Evolutionary conservation across 2,113 vertebrate genomes (phyloP).

Genomic region (Hemiscyllium ocellatum): DNA sequence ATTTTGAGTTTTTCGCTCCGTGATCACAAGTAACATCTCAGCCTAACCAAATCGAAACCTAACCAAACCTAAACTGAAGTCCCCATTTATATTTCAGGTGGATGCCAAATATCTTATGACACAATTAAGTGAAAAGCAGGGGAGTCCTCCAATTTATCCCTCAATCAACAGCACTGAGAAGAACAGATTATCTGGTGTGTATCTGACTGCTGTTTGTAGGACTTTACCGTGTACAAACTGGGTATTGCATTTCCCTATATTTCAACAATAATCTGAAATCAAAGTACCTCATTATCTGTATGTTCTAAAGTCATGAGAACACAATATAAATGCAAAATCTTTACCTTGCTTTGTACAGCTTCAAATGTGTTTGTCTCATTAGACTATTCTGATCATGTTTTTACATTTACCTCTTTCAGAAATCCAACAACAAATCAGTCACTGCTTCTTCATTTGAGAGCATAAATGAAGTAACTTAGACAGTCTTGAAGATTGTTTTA

Average conservation of each 20-base stretch:
- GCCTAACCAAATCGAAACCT: neutral
- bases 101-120: neutral
- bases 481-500: neutral
- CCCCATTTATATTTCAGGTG: neutral
- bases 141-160: neutral
- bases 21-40: neutral
- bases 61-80: neutral
- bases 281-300: neutral
- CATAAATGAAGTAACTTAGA: neutral
- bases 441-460: neutral
- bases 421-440: neutral
- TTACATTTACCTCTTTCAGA: neutral
- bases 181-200: neutral
- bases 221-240: neutral
- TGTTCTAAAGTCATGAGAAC: neutral
- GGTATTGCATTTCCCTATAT: neutral
- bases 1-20: neutral
- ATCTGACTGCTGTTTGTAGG: neutral
- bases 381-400: neutral
- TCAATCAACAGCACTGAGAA: neutral
- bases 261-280: neutral
- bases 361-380: neutral
- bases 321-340: neutral
- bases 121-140: neutral
- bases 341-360: neutral